These are phyloP conservation scores for Passer montanus DNA, from an alignment of 2,113 vertebrate genomes.

Conservation along the genomic window DNA sequence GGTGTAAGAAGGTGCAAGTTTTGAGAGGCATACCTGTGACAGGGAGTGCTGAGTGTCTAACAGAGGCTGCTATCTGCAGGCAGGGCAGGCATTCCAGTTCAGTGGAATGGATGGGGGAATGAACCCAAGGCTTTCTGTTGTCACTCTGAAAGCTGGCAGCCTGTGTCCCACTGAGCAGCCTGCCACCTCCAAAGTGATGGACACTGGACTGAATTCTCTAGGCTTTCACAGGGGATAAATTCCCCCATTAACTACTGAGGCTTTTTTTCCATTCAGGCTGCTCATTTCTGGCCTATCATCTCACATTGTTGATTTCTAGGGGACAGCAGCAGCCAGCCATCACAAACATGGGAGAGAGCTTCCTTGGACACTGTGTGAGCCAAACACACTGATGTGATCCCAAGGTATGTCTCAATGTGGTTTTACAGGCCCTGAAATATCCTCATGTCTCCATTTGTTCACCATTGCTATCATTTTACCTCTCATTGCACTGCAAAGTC, in stretches of 20 bases:
- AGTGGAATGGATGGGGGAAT: background rate
- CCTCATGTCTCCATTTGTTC: background rate
- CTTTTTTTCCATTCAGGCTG: background rate
- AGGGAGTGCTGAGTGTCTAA: background rate
- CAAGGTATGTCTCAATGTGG: background rate
- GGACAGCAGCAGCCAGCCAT: background rate
- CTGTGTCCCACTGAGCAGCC: background rate
- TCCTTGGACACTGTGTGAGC: rapidly evolving
- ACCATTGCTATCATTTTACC: background rate
- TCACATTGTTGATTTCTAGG: background rate
- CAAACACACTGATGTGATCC: background rate
- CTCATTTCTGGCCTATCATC: background rate
- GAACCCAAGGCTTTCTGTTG: background rate
- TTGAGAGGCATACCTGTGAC: background rate
- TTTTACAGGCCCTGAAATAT: background rate
- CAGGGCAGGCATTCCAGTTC: background rate
- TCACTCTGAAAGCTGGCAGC: background rate
- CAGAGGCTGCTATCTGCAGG: background rate
- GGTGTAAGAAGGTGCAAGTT: background rate
- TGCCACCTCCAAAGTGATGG: background rate
- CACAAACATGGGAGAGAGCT: background rate
- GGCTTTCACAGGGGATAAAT: background rate
- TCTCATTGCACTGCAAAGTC: background rate
- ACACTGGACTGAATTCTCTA: background rate
- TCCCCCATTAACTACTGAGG: background rate